Evolutionary conservation across 1,140 invertebrate genomes (phyloP).

Genomic region (Drosophila triauraria): DNA sequence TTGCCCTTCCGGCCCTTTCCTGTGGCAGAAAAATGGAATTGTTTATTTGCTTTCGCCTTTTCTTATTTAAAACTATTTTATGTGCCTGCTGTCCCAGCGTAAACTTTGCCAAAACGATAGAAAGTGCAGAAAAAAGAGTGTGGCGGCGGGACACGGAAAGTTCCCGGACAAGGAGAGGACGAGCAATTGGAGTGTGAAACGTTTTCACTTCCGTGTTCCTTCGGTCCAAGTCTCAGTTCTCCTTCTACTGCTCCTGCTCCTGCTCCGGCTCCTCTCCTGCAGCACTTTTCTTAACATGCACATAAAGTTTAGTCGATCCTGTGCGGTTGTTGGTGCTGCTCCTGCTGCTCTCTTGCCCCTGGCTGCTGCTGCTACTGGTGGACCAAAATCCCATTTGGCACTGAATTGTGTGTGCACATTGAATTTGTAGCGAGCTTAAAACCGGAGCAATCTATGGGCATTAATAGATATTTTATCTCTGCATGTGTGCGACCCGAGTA

Average conservation of each 20-base stretch:
- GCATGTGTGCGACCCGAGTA: slow-evolving; percentile 23
- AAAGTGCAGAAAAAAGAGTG: slow-evolving; percentile 38
- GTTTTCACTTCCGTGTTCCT: slow-evolving; percentile 79
- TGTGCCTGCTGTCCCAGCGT: slow-evolving; percentile 75
- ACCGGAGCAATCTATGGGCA: slow-evolving; percentile 64
- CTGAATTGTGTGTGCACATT: slow-evolving; percentile 80
- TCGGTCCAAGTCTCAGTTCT: slow-evolving; percentile 9
- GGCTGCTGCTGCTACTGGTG: slow-evolving; percentile 38
- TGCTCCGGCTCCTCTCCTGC: slow-evolving; percentile 33
- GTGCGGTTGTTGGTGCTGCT: slow-evolving; percentile 32
- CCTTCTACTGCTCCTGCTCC: slow-evolving; percentile 9
- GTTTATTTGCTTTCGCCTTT: slow-evolving; percentile 81
- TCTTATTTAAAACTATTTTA: slow-evolving; percentile 84
- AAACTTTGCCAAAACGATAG: slow-evolving; percentile 73
- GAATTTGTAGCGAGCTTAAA: slow-evolving; percentile 78
- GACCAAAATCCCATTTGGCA: slow-evolving; percentile 80
- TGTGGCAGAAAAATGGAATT: slow-evolving; percentile 76
- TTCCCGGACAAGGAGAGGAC: slow-evolving; percentile 1
- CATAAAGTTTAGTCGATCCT: slow-evolving; percentile 79
- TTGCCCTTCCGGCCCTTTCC: background rate
- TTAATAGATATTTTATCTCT: slow-evolving; percentile 77
- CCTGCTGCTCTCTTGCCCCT: slow-evolving; percentile 27
- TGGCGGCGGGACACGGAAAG: slow-evolving; percentile 12
- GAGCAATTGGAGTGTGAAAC: slow-evolving; percentile 81
- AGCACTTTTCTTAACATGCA: slow-evolving; percentile 76